A percentile compares a stretch with the other conserved stretches of the same genome.
Conservation (phyloP, 2,888 invertebrate species). For the Blera fallax region DNA sequence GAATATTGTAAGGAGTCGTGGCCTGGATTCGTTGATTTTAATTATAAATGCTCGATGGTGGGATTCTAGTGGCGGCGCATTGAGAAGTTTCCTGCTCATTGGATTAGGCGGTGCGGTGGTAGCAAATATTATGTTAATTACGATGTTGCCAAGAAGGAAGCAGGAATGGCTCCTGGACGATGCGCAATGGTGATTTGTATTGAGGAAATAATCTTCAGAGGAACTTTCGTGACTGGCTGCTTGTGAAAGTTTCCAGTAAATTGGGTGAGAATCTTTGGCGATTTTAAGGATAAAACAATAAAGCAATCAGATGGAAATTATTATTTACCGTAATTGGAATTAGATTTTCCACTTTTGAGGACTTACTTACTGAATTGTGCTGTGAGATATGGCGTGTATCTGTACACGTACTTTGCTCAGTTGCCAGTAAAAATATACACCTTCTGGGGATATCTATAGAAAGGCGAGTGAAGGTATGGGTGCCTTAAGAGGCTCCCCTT, state of each 20-base stretch:
- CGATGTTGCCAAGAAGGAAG: neutral
- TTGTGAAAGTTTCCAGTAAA: constrained; percentile 22
- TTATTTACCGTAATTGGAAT: constrained; percentile 33
- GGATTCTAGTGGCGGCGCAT: neutral
- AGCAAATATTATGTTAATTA: constrained; percentile 36
- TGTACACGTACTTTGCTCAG: no score
- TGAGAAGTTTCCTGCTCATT: neutral
- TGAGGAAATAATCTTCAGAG: constrained; percentile 1
- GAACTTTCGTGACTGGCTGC: neutral
- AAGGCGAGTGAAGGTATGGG: no score
- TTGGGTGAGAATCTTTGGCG: constrained; percentile 21
- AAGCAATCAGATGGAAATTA: constrained; percentile 21
- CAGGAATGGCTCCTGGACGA: neutral
- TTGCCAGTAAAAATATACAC: no score
- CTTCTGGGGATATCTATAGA: no score
- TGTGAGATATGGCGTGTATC: no score
- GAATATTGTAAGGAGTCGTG: constrained; percentile 11
- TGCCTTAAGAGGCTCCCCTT: no score
- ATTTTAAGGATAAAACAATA: constrained; percentile 3
- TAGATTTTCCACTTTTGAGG: neutral
- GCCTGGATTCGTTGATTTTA: constrained; percentile 19
- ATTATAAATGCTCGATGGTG: constrained; percentile 13
- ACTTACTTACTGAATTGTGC: no score
- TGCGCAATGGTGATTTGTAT: constrained; percentile 10
- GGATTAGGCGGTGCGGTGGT: neutral